Percentiles rank a stretch among this genome's conserved stretches.
Evolutionary conservation across 2,888 invertebrate genomes (phyloP).

Genomic region (Clostera curtula): DNA sequence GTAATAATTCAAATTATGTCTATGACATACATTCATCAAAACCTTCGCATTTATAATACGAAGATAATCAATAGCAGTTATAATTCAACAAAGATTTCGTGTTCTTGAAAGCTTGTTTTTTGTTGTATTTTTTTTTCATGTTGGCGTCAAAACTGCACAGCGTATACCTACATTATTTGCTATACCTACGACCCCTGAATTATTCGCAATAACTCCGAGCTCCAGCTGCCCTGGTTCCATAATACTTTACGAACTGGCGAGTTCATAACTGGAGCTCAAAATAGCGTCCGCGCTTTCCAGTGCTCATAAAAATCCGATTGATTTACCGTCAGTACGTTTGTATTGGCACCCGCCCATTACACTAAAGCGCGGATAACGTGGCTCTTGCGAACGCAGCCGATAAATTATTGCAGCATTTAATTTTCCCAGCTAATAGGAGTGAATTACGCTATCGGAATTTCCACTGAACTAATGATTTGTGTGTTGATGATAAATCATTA

Average conservation of each 20-base stretch:
- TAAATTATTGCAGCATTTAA: conserved; percentile 26
- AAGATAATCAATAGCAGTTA: too few species aligned
- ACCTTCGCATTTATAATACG: too few species aligned
- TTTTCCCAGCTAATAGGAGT: conserved; percentile 16
- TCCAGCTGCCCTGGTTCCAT: conserved; percentile 31
- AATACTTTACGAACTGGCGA: conserved; percentile 49
- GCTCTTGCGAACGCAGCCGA: conserved; percentile 17
- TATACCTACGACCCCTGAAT: neutral
- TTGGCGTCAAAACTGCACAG: too few species aligned
- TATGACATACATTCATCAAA: too few species aligned
- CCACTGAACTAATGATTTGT: conserved; percentile 1
- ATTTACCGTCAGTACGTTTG: conserved; percentile 49
- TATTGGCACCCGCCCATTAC: conserved; percentile 48
- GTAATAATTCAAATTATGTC: too few species aligned
- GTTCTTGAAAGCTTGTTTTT: too few species aligned
- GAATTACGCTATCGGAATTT: conserved; percentile 15
- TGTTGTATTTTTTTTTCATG: too few species aligned
- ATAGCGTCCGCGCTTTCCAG: conserved; percentile 44
- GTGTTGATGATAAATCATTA: too few species aligned
- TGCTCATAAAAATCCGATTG: conserved; percentile 57
- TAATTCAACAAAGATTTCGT: too few species aligned
- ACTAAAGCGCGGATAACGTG: conserved; percentile 32
- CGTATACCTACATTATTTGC: too few species aligned
- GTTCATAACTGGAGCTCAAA: conserved; percentile 48
- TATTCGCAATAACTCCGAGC: conserved; percentile 4